Percentiles rank a stretch among this genome's conserved stretches.
Evolutionary conservation across 2,113 vertebrate genomes (phyloP).

Genomic region (Pelecanoides urinatrix): DNA sequence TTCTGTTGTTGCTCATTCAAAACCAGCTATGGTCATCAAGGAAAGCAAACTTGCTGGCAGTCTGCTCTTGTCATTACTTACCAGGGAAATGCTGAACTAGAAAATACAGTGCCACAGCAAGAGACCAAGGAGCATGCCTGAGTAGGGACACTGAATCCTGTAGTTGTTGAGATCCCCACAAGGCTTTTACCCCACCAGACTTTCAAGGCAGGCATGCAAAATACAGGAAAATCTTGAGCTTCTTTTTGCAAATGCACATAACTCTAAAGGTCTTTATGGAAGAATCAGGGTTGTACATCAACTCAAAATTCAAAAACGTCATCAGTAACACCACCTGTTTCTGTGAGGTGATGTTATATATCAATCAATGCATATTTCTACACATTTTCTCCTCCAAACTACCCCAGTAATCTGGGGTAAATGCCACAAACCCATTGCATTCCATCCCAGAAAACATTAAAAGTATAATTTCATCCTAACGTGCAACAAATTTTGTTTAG

Average conservation of each 20-base stretch:
- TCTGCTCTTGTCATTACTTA: neutral
- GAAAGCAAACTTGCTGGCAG: neutral
- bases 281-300: neutral
- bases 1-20: neutral
- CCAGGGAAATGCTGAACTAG: neutral
- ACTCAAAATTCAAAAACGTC: neutral
- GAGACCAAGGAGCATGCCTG: accelerated
- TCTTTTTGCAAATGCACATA: accelerated
- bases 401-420: neutral
- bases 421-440: neutral
- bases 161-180: neutral
- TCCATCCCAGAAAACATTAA: neutral
- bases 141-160: neutral
- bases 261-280: neutral
- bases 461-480: neutral
- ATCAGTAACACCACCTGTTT: neutral
- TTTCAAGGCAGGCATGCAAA: neutral
- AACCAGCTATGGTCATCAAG: neutral
- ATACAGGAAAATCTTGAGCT: neutral
- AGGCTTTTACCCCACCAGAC: neutral
- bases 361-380: neutral
- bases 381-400: neutral
- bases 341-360: neutral
- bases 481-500: neutral
- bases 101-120: accelerated